These are phyloP conservation scores for Aplocera efformata DNA, from an alignment of 2,888 invertebrate species.

Conservation along the genomic window DNA sequence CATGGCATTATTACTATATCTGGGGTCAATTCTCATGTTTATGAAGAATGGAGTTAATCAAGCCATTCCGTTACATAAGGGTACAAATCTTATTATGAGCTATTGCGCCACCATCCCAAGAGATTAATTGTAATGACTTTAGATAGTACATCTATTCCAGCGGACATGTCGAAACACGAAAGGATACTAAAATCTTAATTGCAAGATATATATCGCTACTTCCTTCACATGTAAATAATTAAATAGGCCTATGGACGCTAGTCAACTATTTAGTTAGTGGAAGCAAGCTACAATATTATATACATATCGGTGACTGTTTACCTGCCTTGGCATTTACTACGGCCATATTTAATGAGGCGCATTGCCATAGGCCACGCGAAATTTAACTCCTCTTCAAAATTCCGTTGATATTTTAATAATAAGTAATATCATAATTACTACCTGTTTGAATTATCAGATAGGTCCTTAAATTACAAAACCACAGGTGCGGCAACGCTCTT, in stretches of 20 bases:
- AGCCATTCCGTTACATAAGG: constrained; percentile 29
- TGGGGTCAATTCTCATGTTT: constrained; percentile 30
- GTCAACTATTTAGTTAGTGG: too few species aligned
- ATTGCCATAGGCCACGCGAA: background rate
- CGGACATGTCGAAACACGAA: constrained; percentile 9
- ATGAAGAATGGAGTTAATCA: constrained; percentile 29
- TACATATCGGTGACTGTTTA: too few species aligned
- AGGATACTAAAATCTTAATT: constrained; percentile 6
- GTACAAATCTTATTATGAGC: constrained; percentile 28
- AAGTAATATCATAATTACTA: constrained; percentile 21
- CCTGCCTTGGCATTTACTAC: constrained; percentile 4
- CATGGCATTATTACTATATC: constrained; percentile 24
- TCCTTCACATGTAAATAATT: constrained; percentile 7
- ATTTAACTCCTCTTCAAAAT: constrained; percentile 5
- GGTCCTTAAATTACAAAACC: constrained; percentile 35
- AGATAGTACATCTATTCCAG: constrained; percentile 14
- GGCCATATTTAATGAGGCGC: constrained; percentile 1
- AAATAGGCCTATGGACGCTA: background rate
- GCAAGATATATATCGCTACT: constrained; percentile 4
- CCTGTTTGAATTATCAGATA: constrained; percentile 26
- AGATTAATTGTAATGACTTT: constrained; percentile 22
- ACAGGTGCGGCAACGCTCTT: constrained; percentile 41
- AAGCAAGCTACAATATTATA: too few species aligned
- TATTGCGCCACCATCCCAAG: constrained; percentile 27
- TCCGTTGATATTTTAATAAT: constrained; percentile 10